Evolutionary conservation across 30 jellyfish, hydroid and myxozoan species (phyloP).

Genomic region (Haliclystus octoradiatus): DNA sequence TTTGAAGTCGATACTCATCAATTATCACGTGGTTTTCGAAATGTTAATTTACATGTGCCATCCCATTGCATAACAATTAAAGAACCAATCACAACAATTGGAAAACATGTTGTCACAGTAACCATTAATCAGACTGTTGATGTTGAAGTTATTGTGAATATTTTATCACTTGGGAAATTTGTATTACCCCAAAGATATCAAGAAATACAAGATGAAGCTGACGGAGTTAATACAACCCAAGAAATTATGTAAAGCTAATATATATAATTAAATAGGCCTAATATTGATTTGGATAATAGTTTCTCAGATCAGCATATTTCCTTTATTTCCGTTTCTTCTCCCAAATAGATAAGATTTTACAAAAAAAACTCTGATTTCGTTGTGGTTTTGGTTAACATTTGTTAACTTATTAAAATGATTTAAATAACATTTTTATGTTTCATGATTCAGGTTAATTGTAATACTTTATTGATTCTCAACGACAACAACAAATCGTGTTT

Average conservation of each 20-base stretch:
- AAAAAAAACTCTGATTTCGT: too few relatives aligned
- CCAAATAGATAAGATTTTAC: too few relatives aligned
- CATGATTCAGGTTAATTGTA: too few relatives aligned
- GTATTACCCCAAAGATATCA: not conserved
- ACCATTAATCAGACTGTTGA: conserved; percentile 17
- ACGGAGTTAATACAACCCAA: not conserved
- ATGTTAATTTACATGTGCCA: conserved; percentile 37
- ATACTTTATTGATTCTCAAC: too few relatives aligned
- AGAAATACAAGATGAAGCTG: not conserved
- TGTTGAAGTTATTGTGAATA: not conserved
- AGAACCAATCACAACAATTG: conserved; percentile 29
- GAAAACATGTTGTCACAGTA: conserved; percentile 24
- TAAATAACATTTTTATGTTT: too few relatives aligned
- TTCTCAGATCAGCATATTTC: too few relatives aligned
- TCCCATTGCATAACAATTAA: conserved; percentile 45
- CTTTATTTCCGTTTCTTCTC: too few relatives aligned
- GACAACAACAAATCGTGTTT: too few relatives aligned
- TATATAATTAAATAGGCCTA: too few relatives aligned
- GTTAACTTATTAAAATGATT: too few relatives aligned
- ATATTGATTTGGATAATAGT: too few relatives aligned
- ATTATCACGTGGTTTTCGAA: conserved; percentile 17
- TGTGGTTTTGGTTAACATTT: too few relatives aligned
- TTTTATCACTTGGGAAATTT: not conserved
- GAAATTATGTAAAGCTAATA: not conserved
- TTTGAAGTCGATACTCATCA: conserved; percentile 56